phyloP scores from a whole-genome alignment of 2,888 invertebrate species.

The Drosophila subsilvestris region DNA sequence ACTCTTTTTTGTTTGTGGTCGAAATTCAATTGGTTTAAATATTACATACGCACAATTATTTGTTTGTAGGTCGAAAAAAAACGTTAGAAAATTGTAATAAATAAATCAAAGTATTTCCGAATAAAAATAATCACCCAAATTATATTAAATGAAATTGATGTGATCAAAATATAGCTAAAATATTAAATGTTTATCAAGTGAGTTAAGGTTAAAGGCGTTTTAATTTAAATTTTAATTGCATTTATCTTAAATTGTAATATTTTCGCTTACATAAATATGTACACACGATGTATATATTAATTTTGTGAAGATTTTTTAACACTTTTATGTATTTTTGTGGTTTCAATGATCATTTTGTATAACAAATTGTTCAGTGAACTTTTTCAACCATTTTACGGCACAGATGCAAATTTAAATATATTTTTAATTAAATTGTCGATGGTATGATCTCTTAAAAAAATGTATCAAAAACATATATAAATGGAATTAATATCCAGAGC shows the following conservation, averaged over 20 bases:
- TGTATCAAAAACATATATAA: background rate
- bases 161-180: background rate
- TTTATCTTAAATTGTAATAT: too few relatives aligned
- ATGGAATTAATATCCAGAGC: background rate
- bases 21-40: constrained; percentile 54
- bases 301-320: background rate
- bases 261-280: too few relatives aligned
- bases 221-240: background rate
- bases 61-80: constrained; percentile 9
- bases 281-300: background rate
- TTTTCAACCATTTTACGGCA: background rate
- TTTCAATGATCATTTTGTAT: background rate
- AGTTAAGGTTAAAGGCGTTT: background rate
- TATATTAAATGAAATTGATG: constrained; percentile 17
- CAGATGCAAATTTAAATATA: background rate
- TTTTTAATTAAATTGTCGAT: background rate
- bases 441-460: background rate
- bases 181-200: background rate
- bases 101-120: constrained; percentile 12
- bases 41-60: constrained; percentile 16
- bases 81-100: constrained; percentile 20
- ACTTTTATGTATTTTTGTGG: background rate
- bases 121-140: background rate
- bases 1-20: constrained; percentile 14
- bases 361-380: background rate